These are phyloP conservation scores for Anhinga rufa DNA, from an alignment of 2,113 vertebrate species.

Conservation along the genomic window DNA sequence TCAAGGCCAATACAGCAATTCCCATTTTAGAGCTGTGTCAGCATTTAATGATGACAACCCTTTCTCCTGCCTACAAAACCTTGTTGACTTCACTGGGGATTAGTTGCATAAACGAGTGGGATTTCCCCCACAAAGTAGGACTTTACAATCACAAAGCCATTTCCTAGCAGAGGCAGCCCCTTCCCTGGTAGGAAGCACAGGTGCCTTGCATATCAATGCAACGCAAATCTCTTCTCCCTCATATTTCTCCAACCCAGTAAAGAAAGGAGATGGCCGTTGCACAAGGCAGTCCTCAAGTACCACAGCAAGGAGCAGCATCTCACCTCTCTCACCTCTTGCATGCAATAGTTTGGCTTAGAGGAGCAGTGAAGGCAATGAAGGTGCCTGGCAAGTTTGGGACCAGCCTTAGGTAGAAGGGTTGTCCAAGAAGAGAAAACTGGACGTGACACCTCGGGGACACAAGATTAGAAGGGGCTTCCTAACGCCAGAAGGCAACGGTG, in stretches of 20 bases:
- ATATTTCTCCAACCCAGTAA: not conserved
- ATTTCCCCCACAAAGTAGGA: not conserved
- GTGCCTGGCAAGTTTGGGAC: not conserved
- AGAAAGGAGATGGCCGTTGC: not conserved
- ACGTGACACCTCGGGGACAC: not conserved
- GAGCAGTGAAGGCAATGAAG: not conserved
- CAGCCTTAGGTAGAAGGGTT: not conserved
- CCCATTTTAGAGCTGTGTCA: rapidly evolving
- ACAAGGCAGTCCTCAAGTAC: not conserved
- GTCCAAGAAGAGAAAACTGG: not conserved
- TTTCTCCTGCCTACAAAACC: not conserved
- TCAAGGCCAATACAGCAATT: not conserved
- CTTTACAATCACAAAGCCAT: not conserved
- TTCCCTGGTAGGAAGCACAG: not conserved
- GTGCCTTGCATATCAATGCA: not conserved
- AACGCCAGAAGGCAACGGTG: not conserved
- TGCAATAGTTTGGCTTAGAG: not conserved
- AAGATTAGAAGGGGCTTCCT: not conserved
- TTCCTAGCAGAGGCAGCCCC: not conserved
- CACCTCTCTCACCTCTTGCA: not conserved
- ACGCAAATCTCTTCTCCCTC: not conserved
- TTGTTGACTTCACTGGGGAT: not conserved
- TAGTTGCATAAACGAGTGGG: not conserved
- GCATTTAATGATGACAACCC: not conserved
- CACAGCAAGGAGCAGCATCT: not conserved